A percentile compares a stretch with the other conserved stretches of the same genome.
Evolutionary conservation across 2,888 invertebrate genomes (phyloP).

Genomic region (Thymelicus lineola): DNA sequence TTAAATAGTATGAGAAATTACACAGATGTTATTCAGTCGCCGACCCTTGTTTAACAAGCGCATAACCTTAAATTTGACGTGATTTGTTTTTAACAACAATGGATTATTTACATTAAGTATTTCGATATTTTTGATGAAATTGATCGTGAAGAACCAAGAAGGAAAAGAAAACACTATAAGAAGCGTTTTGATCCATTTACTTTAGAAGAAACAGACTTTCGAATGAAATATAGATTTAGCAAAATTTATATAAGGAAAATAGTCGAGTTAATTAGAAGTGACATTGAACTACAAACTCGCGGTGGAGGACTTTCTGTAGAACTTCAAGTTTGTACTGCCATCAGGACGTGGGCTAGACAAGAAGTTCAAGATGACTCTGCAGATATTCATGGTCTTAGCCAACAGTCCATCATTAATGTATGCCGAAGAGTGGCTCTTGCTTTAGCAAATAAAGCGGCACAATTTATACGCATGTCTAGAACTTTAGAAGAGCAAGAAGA

Average conservation of each 20-base stretch:
- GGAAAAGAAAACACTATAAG: conserved; percentile 7
- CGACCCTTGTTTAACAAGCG: neutral
- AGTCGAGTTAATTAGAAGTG: neutral
- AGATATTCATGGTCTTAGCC: no score
- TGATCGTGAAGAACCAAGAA: no score
- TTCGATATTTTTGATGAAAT: no score
- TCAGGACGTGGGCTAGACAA: neutral
- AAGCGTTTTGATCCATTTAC: conserved; percentile 11
- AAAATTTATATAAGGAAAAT: neutral
- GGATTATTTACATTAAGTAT: no score
- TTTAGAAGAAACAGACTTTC: conserved; percentile 4
- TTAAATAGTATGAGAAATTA: no score
- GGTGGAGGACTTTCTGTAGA: conserved; percentile 15
- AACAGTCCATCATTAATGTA: no score
- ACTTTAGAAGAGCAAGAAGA: no score
- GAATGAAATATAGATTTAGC: conserved; percentile 25
- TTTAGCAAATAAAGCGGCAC: no score
- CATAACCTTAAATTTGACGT: conserved; percentile 4
- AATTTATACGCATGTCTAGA: no score
- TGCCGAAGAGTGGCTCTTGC: no score
- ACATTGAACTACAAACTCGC: neutral
- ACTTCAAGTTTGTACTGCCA: conserved; percentile 15
- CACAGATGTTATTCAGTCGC: no score
- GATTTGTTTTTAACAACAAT: neutral
- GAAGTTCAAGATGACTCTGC: no score